Evolutionary conservation across 2,888 invertebrate species (phyloP), one percentile per base, ranked within the genome.

Genomic region (Limenitis arthemis): DNA sequence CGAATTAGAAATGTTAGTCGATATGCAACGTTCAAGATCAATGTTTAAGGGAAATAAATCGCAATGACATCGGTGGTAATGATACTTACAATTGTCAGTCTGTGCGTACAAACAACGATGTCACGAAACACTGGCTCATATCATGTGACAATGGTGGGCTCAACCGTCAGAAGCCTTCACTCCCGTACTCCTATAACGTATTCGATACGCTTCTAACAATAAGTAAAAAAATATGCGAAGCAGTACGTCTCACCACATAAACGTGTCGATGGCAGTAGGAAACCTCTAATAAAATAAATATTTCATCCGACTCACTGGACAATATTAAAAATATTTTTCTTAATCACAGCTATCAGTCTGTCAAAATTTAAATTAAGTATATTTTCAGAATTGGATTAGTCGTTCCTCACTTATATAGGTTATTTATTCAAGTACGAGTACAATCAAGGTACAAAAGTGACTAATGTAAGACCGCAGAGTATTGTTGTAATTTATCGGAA

Each of bases 331-430:
- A 86, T 85, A 85, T 85, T 82, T 54, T 51, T 56, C 81, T 83
- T 85, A 85, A 86, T 86, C 86, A 86, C 86, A 86, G 85, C 82
- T 85, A 85, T 86, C 86, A 86, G 86, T 86, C 86, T 86, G 86
- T 84, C 78, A 82, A 79, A 86, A 85, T 86, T 86, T 86, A 85
- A 86, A 86, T 86, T 86, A 86, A 86, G 85, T 86, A 86, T 85
- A 86, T 86, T 82, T 64, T 84, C 84, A 84, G 83, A 85, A 81
- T 79, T 80, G 82, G 75, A 79, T 85, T 81, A 80, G 80, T 81
- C 79, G 72, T 77, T 73, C 76, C 74, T 79, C 78, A 76, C 81
- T 78, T 79, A 79, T 67, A 74, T 77, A 82, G 74, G 77, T 78
- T 74, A 73, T 75, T 76, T 78, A 79, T 78, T 82, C 79, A 79